Evolutionary conservation across 64 coral and sea anemone genomes (phyloP), one percentile per base, ranked within the genome.

Genomic region (Exaiptasia diaphana): DNA sequence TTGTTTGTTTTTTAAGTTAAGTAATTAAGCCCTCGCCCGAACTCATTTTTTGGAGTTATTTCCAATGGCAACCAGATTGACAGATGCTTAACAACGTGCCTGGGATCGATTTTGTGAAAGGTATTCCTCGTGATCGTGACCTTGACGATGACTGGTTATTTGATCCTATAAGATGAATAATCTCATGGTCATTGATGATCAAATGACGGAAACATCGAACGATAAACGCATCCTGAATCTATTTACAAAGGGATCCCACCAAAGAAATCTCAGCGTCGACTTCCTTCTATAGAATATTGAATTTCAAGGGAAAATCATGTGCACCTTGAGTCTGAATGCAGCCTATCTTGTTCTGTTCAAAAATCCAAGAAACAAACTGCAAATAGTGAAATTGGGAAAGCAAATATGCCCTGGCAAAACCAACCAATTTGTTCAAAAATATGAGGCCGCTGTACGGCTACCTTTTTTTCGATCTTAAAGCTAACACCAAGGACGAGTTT

Each of bases 211-310:
- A 65, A 65, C 28, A 13, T 65, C 41, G 15, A 78, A 52, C 17
- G 44, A 87, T 23, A 68, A 6, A 50, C 55, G 67, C 52, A 64
- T 87, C 32, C 5, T 38, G 3, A 87, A 74, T 35, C 34, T 85
- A 53, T 87, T 87, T 53, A 77, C 71, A 50, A 87, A 78, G 6
- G 73, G 73, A 3, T 67, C 54, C 0, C 83, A 76, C 48, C 83
- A 86, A 49, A 14, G 86, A 41, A 83, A 83, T 23, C 41, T 83
- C 13, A 40, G 29, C 1, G 82, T 69, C 0, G 74, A 38, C 32
- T 71, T 55, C 60, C 24, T 72, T 60, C 15, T 73, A 2, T 4
- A 69, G 24, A 53, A n/a, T n/a, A n/a, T n/a, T n/a, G n/a, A n/a
- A n/a, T n/a, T 67, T 67, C 57, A 62, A 62, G 21, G 21, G 5